Conservation (phyloP, 1,140 invertebrate genomes). For the Pantala flavescens region DNA sequence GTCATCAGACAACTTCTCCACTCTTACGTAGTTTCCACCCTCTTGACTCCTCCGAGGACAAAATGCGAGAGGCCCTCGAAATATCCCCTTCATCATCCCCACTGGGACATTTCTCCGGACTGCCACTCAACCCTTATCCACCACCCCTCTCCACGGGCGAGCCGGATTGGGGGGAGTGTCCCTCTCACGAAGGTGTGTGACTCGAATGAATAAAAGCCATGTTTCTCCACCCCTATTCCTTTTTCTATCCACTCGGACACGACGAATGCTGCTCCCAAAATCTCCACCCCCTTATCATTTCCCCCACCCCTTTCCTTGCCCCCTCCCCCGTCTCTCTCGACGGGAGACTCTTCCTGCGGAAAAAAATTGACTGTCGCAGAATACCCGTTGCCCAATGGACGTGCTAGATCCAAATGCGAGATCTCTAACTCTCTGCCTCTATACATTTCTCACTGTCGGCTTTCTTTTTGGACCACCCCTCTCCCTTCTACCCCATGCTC, state of each 20-base stretch:
- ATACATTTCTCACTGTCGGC: no score
- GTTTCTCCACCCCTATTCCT: background rate
- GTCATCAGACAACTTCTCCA: background rate
- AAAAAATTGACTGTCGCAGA: constrained; percentile 6
- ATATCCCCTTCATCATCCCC: background rate
- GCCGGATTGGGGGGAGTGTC: background rate
- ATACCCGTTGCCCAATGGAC: background rate
- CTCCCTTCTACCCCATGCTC: background rate
- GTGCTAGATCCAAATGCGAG: background rate
- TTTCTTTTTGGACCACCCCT: background rate
- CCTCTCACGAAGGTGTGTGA: background rate
- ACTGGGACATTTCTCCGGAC: background rate
- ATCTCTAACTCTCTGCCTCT: background rate
- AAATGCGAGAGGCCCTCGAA: background rate
- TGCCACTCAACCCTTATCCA: background rate
- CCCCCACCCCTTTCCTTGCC: background rate
- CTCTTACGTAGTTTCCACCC: constrained; percentile 4
- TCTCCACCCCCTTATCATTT: background rate
- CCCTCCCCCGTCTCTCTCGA: background rate
- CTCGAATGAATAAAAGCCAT: constrained; percentile 1
- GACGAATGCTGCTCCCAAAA: background rate
- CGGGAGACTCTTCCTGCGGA: background rate
- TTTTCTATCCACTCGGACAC: background rate
- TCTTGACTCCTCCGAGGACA: background rate
- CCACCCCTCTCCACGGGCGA: background rate